Evolutionary conservation across 2,888 invertebrate species (phyloP).

Genomic region (Bembecia ichneumoniformis): DNA sequence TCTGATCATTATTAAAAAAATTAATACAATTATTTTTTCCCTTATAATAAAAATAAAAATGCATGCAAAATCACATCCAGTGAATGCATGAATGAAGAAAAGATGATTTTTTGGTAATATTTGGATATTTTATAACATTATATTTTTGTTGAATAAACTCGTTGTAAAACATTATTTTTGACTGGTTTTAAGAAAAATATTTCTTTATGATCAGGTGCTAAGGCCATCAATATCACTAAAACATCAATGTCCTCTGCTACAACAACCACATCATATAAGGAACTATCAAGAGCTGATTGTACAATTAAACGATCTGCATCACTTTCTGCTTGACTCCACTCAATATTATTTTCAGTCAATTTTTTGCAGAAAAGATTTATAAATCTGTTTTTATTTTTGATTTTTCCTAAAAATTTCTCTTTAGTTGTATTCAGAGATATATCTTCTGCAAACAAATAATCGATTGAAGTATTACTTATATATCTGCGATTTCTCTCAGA

Average conservation of each 20-base stretch:
- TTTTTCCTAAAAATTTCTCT: constrained; percentile 4
- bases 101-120: constrained; percentile 1
- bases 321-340: constrained; percentile 8
- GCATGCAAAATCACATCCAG: constrained; percentile 11
- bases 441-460: background rate
- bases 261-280: constrained; percentile 12
- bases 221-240: constrained; percentile 14
- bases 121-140: background rate
- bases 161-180: too few relatives aligned
- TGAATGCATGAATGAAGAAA: constrained; percentile 11
- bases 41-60: constrained; percentile 11
- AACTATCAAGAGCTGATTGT: constrained; percentile 9
- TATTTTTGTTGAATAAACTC: constrained; percentile 3
- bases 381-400: constrained; percentile 9
- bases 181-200: constrained; percentile 9
- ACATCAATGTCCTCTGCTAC: too few relatives aligned
- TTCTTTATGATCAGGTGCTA: constrained; percentile 13
- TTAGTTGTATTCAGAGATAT: constrained; percentile 4
- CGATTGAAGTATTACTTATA: constrained; percentile 1
- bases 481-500: too few relatives aligned
- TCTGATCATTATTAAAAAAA: constrained; percentile 9
- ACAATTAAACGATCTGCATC: constrained; percentile 4
- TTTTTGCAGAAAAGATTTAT: constrained; percentile 7
- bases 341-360: constrained; percentile 8
- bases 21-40: constrained; percentile 10